Evolutionary conservation across 92 coral and sea anemone genomes (phyloP).

Genomic region (Epizoanthus stellaris): DNA sequence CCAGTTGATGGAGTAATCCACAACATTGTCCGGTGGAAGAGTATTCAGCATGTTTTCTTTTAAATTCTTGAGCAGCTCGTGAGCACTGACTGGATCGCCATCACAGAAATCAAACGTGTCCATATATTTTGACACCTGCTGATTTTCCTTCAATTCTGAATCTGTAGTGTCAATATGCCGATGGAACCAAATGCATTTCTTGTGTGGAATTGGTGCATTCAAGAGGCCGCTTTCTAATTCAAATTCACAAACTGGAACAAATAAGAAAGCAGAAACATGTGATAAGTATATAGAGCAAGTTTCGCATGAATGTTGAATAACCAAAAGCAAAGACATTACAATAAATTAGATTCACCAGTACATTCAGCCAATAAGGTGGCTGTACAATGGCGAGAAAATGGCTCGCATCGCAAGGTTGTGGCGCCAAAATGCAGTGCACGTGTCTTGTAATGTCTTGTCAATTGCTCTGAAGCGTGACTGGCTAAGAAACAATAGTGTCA

Average conservation of each 20-base stretch:
- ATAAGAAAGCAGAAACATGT: neutral
- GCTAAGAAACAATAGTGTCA: no score
- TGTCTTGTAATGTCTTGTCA: no score
- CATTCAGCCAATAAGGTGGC: no score
- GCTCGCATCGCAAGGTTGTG: no score
- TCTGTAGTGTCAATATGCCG: conserved; percentile 60
- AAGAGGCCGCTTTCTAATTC: conserved; percentile 77
- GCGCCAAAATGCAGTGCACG: no score
- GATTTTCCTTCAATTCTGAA: conserved; percentile 18
- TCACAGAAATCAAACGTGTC: conserved; percentile 29
- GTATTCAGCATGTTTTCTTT: conserved; percentile 59
- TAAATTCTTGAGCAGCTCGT: conserved; percentile 51
- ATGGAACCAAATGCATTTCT: conserved; percentile 84
- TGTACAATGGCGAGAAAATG: no score
- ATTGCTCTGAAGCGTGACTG: no score
- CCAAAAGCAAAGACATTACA: no score
- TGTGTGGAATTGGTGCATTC: conserved; percentile 45
- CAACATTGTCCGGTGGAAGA: conserved; percentile 47
- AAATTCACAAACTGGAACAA: conserved; percentile 69
- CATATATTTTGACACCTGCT: conserved; percentile 41
- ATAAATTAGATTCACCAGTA: no score
- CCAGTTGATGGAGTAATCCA: conserved; percentile 68
- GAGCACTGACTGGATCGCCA: conserved; percentile 23
- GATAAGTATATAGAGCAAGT: neutral
- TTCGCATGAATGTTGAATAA: no score